Conservation (phyloP, 2,888 invertebrate genomes). For the Parochlus steinenii region DNA sequence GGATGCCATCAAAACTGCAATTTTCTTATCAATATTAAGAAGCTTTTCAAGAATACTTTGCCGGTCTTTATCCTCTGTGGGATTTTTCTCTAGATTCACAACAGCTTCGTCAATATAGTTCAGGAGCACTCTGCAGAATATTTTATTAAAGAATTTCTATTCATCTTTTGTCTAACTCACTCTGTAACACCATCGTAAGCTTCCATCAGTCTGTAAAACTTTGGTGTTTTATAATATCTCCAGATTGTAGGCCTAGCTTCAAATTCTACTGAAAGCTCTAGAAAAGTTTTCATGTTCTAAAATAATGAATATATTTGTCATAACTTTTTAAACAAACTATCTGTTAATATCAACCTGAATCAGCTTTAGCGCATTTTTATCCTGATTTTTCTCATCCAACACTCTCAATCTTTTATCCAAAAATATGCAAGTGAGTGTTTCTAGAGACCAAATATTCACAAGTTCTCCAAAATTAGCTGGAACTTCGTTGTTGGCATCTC, state of each 20-base stretch:
- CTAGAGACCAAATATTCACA: constrained; percentile 38
- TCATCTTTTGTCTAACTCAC: too few relatives aligned
- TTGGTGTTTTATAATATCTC: constrained; percentile 22
- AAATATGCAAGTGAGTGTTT: constrained; percentile 32
- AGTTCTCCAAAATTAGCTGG: constrained; percentile 32
- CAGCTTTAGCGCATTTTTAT: constrained; percentile 1
- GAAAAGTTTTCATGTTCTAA: constrained; percentile 12
- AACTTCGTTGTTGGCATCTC: constrained; percentile 24
- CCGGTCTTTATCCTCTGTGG: constrained; percentile 32
- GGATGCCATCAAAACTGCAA: constrained; percentile 47
- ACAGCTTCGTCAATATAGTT: constrained; percentile 26
- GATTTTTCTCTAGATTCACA: constrained; percentile 17
- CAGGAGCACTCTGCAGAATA: too few relatives aligned
- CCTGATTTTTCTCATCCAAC: constrained; percentile 15
- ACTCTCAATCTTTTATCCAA: constrained; percentile 25
- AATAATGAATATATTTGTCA: too few relatives aligned
- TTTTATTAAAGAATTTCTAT: too few relatives aligned
- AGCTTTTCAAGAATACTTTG: constrained; percentile 46
- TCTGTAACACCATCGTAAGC: constrained; percentile 19
- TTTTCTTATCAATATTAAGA: constrained; percentile 39
- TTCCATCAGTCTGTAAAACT: constrained; percentile 19
- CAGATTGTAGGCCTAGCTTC: constrained; percentile 25
- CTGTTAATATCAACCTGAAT: not conserved
- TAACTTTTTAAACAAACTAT: not conserved
- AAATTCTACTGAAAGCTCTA: constrained; percentile 15